These are phyloP conservation scores for Cabera pusaria DNA, from an alignment of 2,888 invertebrate genomes.

Conservation along the genomic window DNA sequence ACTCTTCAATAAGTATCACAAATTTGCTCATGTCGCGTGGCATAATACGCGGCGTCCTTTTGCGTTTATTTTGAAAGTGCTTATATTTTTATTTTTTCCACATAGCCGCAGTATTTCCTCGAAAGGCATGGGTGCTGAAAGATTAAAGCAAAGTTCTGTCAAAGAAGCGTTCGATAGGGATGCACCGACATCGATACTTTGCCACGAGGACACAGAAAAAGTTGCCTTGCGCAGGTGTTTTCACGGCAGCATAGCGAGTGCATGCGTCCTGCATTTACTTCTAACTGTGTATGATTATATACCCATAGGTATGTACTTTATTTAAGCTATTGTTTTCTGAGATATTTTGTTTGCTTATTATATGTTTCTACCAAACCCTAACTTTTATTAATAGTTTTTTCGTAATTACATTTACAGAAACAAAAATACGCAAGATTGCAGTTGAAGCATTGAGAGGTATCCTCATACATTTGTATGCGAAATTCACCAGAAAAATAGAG, in stretches of 20 bases:
- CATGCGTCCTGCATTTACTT: not conserved
- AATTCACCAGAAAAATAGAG: constrained; percentile 8
- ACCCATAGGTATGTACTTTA: constrained; percentile 16
- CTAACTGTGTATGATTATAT: not conserved
- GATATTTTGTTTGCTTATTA: no score
- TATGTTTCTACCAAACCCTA: no score
- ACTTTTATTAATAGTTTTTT: no score
- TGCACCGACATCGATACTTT: constrained; percentile 7
- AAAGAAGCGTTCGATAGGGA: constrained; percentile 3
- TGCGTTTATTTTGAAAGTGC: no score
- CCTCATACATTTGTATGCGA: constrained; percentile 15
- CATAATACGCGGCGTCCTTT: no score
- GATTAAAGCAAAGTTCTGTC: constrained; percentile 2
- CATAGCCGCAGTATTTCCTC: constrained; percentile 6
- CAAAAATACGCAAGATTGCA: no score
- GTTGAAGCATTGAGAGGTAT: constrained; percentile 14
- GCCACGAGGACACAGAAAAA: constrained; percentile 6
- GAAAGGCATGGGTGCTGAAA: constrained; percentile 7
- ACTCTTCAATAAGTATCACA: no score
- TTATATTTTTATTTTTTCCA: no score
- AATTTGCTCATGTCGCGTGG: no score
- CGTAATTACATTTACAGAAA: no score
- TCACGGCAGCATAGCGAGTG: constrained; percentile 5
- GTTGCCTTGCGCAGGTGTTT: constrained; percentile 10
- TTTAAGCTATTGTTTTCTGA: no score